A percentile compares a stretch with the other conserved stretches of the same genome.
Evolutionary conservation across 2,797 vertebrate species (phyloP).

Genomic region (Psittacula echo): DNA sequence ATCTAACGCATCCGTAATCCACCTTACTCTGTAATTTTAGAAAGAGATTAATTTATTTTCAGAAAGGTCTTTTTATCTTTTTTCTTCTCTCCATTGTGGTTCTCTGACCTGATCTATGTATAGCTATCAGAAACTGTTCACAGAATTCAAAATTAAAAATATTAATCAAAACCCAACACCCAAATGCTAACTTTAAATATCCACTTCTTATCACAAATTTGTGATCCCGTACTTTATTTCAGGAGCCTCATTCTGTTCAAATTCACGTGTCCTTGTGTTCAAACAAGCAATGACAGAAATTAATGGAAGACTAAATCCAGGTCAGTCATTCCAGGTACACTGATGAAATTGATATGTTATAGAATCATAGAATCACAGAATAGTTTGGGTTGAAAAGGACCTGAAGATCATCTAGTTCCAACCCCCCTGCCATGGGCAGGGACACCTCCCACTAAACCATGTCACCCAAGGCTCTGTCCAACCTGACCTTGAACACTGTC

Average conservation of each 20-base stretch:
- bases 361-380: too few relatives aligned
- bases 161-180: not conserved
- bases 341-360: not conserved
- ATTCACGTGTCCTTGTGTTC: not conserved
- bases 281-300: not conserved
- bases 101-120: not conserved
- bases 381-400: too few relatives aligned
- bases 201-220: not conserved
- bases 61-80: not conserved
- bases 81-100: not conserved
- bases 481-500: too few relatives aligned
- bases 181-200: not conserved
- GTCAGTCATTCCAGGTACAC: not conserved
- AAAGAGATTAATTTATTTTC: not conserved
- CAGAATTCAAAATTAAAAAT: not conserved
- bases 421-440: too few relatives aligned
- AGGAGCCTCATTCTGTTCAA: not conserved
- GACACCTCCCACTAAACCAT: too few relatives aligned
- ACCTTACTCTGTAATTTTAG: not conserved
- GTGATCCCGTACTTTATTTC: not conserved
- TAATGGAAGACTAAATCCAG: not conserved
- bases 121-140: not conserved
- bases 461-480: too few relatives aligned
- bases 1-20: not conserved
- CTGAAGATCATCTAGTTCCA: too few relatives aligned